A percentile compares a stretch with the other conserved stretches of the same genome.
Conservation (phyloP, 2,888 invertebrate genomes). For the Macrophya annulata region DNA sequence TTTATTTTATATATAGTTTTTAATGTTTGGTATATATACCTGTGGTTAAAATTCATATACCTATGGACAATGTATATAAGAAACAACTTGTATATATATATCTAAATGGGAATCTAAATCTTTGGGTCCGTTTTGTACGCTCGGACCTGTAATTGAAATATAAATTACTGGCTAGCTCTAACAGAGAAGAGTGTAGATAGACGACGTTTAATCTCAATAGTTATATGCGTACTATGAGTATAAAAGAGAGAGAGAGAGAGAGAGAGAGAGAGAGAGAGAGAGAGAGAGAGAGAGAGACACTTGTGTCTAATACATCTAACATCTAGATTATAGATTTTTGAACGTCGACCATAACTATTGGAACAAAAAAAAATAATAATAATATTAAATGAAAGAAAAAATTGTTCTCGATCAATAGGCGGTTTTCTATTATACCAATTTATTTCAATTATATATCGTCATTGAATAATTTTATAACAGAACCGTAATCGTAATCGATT, state of each 20-base stretch:
- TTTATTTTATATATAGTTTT: background rate
- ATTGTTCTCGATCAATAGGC: background rate
- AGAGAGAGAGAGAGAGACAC: background rate
- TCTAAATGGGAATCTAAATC: slow-evolving; percentile 52
- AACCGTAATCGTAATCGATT: background rate
- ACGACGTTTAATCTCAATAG: background rate
- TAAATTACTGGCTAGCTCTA: slow-evolving; percentile 23
- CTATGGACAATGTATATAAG: background rate
- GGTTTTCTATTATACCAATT: background rate
- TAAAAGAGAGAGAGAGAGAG: too few species aligned
- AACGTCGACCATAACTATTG: background rate
- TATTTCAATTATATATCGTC: background rate
- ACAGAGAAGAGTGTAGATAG: background rate
- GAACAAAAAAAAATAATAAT: background rate
- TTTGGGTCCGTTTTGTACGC: slow-evolving; percentile 6
- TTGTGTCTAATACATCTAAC: background rate
- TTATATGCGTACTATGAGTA: background rate
- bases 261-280: background rate
- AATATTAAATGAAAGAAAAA: background rate
- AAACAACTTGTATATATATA: background rate
- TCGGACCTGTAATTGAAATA: slow-evolving; percentile 41
- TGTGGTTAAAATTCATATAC: too few species aligned
- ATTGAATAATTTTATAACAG: background rate
- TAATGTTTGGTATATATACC: background rate
- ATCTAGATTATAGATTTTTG: slow-evolving; percentile 36